Conservation (phyloP, 2,113 vertebrate genomes). For the Erinaceus europaeus region DNA sequence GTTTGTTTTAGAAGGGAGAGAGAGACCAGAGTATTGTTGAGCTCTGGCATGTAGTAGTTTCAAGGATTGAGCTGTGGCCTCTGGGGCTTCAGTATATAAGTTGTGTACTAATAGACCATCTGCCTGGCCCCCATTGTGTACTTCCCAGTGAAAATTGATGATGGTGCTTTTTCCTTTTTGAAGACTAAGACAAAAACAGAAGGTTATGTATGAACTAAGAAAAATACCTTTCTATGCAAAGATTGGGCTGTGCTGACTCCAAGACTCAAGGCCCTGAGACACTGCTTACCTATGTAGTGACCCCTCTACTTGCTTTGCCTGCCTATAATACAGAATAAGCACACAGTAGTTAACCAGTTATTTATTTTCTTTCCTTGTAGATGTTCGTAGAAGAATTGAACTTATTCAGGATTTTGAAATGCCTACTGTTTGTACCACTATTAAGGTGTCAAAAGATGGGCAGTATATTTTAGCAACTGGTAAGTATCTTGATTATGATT, state of each 20-base stretch:
- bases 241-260: not conserved
- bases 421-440: conserved; percentile 94
- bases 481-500: conserved; percentile 71
- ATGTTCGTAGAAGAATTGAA: conserved; percentile 95
- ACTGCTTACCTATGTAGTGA: no score
- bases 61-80: no score
- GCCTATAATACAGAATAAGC: not conserved
- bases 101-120: no score
- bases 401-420: conserved; percentile 99
- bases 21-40: no score
- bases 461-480: conserved; percentile 96
- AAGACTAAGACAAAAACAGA: not conserved
- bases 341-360: fast-evolving
- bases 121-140: no score
- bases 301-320: fast-evolving
- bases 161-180: no score
- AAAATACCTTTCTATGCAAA: not conserved
- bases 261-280: not conserved
- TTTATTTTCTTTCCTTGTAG: conserved; percentile 73
- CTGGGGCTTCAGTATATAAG: no score
- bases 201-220: not conserved
- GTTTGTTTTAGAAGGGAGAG: no score
- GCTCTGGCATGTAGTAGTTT: no score
- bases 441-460: conserved; percentile 95
- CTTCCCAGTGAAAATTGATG: no score